Evolutionary conservation across 2,113 vertebrate genomes (phyloP).

Genomic region (Seriola dumerili): DNA sequence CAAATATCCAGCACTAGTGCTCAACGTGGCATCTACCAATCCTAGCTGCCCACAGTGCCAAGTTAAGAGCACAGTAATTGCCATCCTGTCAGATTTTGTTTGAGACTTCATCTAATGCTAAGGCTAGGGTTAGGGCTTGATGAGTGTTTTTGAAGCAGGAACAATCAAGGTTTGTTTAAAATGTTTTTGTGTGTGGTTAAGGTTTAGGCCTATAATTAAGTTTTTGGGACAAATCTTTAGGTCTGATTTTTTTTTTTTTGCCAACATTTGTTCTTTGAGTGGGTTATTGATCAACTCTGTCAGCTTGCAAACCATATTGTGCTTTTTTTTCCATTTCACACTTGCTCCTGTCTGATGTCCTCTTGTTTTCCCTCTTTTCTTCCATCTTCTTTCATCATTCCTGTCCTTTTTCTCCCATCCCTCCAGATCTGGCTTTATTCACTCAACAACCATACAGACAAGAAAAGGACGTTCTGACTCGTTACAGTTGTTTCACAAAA

Average conservation of each 20-base stretch:
- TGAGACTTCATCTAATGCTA: constrained; percentile 68
- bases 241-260: constrained; percentile 44
- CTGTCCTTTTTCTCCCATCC: constrained; percentile 27
- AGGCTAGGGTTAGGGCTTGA: constrained; percentile 53
- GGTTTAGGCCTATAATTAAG: constrained; percentile 73
- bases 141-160: constrained; percentile 66
- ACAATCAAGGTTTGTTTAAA: constrained; percentile 75
- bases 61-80: constrained; percentile 78
- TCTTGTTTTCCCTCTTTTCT: constrained; percentile 25
- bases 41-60: constrained; percentile 66
- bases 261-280: constrained; percentile 56
- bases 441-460: constrained; percentile 17
- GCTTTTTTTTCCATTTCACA: constrained; percentile 48
- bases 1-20: constrained; percentile 61
- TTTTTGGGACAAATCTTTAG: constrained; percentile 68
- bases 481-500: constrained; percentile 63
- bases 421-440: constrained; percentile 45
- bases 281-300: constrained; percentile 69
- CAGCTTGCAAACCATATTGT: constrained; percentile 45
- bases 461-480: constrained; percentile 44
- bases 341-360: constrained; percentile 45
- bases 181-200: constrained; percentile 54
- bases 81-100: constrained; percentile 76
- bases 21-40: constrained; percentile 71
- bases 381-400: constrained; percentile 34